Base-by-base conservation (phyloP, 2,888 invertebrate genomes). In the Drosophila macrospina region DNA sequence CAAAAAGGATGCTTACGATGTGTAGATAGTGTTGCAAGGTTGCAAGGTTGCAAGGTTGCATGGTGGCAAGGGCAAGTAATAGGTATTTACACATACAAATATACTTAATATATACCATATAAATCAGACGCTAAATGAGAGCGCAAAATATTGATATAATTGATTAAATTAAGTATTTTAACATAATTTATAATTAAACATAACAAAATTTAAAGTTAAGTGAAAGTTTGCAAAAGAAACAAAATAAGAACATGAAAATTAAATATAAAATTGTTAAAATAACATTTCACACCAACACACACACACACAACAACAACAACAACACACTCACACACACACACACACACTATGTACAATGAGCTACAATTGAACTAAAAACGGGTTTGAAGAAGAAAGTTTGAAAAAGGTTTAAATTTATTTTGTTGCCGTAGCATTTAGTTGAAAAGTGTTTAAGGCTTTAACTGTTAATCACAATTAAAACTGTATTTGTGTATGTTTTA, bases 1-100 rank as follows among this genome's bases (percentile, higher is more conserved):
- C 61, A 93, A 93, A 91, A 94, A 94, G 93, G 93, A 94, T 91
- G 93, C 93, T 78, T 93, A 93, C 91, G 93, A 94, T 87, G 93
- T 93, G 91, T 93, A 92, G 92, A 76, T 56, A 69, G 30, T 20
- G 24, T 44, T 42, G 56, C 54, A 20, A 36, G 26, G 28, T 48
- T 34, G 47, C 45, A 26, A 45, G 61, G 50, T 10, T 20, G 11
- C 20, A 50, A 26, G 28, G 28, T 52, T 16, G 52, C 52, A 30
- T 5, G 52, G 20, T 15, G 41, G 41, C 32, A 48, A 42, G 32
- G 60, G 51, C 59, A 37, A 54, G 64, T 65, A 39, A 42, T 30
- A 39, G 24, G 28, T 39, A 28, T 36, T 15, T 44, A 45, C 7
- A 57, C 24, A 51, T 20, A 11, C 13, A 20, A n/a, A 20, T 32